Base-by-base conservation (phyloP, 2,113 vertebrate genomes). In the Antidorcas marsupialis region DNA sequence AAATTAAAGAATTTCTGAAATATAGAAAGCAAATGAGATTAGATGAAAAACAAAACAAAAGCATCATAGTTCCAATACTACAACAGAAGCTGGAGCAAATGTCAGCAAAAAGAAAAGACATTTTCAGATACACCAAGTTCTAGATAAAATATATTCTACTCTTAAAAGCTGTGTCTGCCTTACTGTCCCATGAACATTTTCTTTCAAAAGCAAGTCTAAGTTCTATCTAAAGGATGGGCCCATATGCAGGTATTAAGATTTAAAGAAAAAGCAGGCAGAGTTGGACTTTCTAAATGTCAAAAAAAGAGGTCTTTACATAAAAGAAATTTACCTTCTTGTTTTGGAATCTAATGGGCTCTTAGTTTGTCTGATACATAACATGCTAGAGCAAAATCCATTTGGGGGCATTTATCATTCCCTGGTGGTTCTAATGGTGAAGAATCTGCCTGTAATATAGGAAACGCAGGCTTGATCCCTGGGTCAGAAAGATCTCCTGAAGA, bases 381-480 rank as follows among this genome's bases (percentile, higher is more conserved):
- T 2, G 25, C 10, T 30, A 86, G 9, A 52, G 9, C 47, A 90
- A 91, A 96, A 53, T 15, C 30, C 83, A 2, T 19, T 64, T n/a
- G 5, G 19, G 47, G 52, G 2, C 28, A 53, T 53, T 7, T 74
- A 27, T 30, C 89, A 36, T 39, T 23, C 19, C 19, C n/a, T 39
- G 67, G n/a, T 71, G 19, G n/a, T 0, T 71, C n/a, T 39, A 5
- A 71, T 0, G 5, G 10, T 71, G 39, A 39, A 39, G n/a, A 71
- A 71, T 71, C n/a, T 67, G 17, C 64, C 33, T 39, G 19, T 23
- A 71, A 71, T 71, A 39, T 39, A 71, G 19, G 67, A 36, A 21
- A 71, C 0, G 0, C n/a, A 71, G 10, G 67, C 6, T 71, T 1
- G 0, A 71, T 23, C 19, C 19, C n/a, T 71, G n/a, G n/a, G n/a